These are phyloP conservation scores for Lithobates pipiens DNA, from an alignment of 2,797 vertebrate species.

Conservation along the genomic window DNA sequence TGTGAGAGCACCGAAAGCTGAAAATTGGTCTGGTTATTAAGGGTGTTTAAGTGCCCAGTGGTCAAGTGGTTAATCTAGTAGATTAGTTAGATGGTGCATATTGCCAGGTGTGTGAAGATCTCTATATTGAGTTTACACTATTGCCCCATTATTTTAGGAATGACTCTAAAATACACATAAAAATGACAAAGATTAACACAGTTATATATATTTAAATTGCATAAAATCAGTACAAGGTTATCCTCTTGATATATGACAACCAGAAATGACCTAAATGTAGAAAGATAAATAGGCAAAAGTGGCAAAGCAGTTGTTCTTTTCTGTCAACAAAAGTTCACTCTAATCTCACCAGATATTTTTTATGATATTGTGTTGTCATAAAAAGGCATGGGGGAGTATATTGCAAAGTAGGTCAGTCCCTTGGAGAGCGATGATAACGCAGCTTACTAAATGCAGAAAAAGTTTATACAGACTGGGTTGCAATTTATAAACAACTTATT, in stretches of 20 bases:
- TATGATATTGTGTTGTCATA: background rate
- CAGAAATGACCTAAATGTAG: constrained; percentile 1
- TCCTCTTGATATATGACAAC: background rate
- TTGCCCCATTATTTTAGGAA: background rate
- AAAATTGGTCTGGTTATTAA: too few species aligned
- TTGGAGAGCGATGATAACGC: background rate
- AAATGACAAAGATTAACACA: background rate
- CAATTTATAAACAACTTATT: background rate
- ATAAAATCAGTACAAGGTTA: background rate
- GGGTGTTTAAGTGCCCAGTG: too few species aligned
- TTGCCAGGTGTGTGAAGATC: background rate
- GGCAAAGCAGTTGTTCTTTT: constrained; percentile 9
- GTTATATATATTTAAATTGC: background rate
- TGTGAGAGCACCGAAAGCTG: too few species aligned
- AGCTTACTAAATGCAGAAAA: background rate
- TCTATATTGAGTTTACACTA: background rate
- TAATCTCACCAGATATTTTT: background rate
- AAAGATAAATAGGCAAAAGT: background rate
- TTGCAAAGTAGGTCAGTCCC: constrained; percentile 18
- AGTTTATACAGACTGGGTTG: background rate
- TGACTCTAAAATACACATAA: background rate
- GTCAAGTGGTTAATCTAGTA: too few species aligned
- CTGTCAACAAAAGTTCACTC: background rate
- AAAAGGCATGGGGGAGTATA: constrained; percentile 8
- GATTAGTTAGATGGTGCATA: too few species aligned